These are phyloP conservation scores for Omphaloscelis lunosa DNA, from an alignment of 2,888 invertebrate species.

Conservation along the genomic window DNA sequence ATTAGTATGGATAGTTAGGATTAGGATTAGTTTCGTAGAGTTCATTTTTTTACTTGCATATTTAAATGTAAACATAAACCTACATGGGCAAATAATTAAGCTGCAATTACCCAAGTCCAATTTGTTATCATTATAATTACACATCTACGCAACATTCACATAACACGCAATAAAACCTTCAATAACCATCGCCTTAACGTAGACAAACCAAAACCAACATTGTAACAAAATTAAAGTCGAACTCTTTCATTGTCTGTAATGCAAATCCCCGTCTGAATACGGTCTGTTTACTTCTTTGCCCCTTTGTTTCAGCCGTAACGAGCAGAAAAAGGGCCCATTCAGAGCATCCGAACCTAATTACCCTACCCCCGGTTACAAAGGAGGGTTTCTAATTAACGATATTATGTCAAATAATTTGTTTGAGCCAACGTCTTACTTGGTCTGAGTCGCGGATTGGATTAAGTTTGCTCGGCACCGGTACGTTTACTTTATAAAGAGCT, in stretches of 20 bases:
- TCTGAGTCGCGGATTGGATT: slow-evolving; percentile 86
- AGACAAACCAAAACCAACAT: slow-evolving; percentile 67
- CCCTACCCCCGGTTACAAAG: slow-evolving; percentile 86
- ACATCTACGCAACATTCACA: slow-evolving; percentile 15
- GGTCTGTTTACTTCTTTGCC: slow-evolving; percentile 88
- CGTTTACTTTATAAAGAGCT: slow-evolving; percentile 82
- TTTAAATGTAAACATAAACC: not conserved
- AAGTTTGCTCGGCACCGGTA: slow-evolving; percentile 82
- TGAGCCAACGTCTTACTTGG: slow-evolving; percentile 88
- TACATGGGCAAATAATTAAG: not conserved
- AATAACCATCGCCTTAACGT: slow-evolving; percentile 47
- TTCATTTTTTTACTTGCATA: too few relatives aligned
- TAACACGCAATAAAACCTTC: slow-evolving; percentile 56
- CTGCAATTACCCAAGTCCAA: not conserved
- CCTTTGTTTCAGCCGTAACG: slow-evolving; percentile 90
- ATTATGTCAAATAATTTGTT: slow-evolving; percentile 91
- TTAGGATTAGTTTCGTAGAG: not conserved
- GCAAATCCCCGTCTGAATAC: slow-evolving; percentile 87
- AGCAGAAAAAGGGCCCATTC: slow-evolving; percentile 90
- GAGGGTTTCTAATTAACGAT: slow-evolving; percentile 90
- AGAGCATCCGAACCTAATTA: slow-evolving; percentile 90
- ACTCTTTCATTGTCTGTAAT: slow-evolving; percentile 85
- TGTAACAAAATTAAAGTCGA: slow-evolving; percentile 76
- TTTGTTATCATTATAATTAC: slow-evolving; percentile 16
- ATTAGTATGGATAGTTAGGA: too few relatives aligned